A percentile compares a stretch with the other conserved stretches of the same genome.
Evolutionary conservation across 2,113 vertebrate genomes (phyloP).

Genomic region (Amblyopsis rosae): DNA sequence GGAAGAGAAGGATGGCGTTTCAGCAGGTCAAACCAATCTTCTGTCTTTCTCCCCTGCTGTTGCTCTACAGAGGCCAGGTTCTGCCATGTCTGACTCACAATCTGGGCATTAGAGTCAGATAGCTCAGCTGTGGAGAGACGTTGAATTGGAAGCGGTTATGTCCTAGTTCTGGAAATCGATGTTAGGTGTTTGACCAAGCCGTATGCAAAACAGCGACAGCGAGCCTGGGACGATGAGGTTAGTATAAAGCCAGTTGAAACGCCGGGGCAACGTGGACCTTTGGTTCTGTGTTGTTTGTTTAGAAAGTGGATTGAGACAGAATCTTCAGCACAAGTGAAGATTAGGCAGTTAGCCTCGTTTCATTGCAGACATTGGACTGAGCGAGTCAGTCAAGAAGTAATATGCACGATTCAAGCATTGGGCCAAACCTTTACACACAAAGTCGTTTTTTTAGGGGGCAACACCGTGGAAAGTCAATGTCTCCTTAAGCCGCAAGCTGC

Average conservation of each 20-base stretch:
- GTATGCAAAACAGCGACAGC: constrained; percentile 18
- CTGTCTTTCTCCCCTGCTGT: constrained; percentile 28
- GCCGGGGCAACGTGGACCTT: not conserved
- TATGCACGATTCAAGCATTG: constrained; percentile 1
- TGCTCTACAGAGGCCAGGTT: constrained; percentile 21
- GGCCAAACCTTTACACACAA: constrained; percentile 23
- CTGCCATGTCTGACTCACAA: constrained; percentile 28
- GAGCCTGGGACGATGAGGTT: constrained; percentile 41
- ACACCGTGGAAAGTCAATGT: no score
- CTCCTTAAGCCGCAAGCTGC: not conserved
- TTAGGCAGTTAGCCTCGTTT: not conserved
- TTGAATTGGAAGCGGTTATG: constrained; percentile 39
- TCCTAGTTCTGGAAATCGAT: constrained; percentile 19
- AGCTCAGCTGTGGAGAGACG: constrained; percentile 59
- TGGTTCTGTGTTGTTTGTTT: not conserved
- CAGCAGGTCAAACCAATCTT: constrained; percentile 52
- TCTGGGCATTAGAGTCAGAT: constrained; percentile 28
- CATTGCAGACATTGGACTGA: not conserved
- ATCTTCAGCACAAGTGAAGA: constrained; percentile 10
- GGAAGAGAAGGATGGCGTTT: constrained; percentile 43
- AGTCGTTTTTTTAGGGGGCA: constrained; percentile 10
- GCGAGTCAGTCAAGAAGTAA: constrained; percentile 12
- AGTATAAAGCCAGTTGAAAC: constrained; percentile 37
- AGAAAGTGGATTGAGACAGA: not conserved
- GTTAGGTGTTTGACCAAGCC: constrained; percentile 33